These are phyloP conservation scores for Heliconius himera DNA, from an alignment of 1,140 invertebrate genomes.

Conservation along the genomic window DNA sequence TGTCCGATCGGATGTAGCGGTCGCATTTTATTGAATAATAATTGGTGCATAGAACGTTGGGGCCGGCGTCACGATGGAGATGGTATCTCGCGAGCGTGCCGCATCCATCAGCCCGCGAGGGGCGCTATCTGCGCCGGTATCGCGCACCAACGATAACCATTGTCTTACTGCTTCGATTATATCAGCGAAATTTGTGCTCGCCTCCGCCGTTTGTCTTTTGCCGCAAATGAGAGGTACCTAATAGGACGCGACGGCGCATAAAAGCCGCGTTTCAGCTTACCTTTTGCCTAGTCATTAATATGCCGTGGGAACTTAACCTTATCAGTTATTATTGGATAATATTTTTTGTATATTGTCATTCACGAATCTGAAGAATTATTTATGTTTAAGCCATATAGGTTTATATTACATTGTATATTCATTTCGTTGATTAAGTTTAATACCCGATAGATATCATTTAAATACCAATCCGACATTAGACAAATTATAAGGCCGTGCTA, in stretches of 20 bases:
- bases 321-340: constrained; percentile 16
- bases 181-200: constrained; percentile 75
- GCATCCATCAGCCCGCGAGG: constrained; percentile 71
- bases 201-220: constrained; percentile 70
- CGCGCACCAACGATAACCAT: constrained; percentile 71
- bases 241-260: constrained; percentile 60
- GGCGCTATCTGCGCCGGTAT: constrained; percentile 62
- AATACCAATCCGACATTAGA: constrained; percentile 6
- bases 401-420: background rate
- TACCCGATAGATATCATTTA: constrained; percentile 1
- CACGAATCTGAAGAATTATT: background rate
- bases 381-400: background rate
- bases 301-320: constrained; percentile 64
- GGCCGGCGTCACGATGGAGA: constrained; percentile 68
- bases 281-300: constrained; percentile 75
- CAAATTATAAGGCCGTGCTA: constrained; percentile 24
- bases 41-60: constrained; percentile 68
- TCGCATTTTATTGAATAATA: constrained; percentile 73
- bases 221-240: constrained; percentile 71
- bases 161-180: constrained; percentile 73
- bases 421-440: background rate
- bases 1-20: constrained; percentile 53
- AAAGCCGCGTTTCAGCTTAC: constrained; percentile 66
- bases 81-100: constrained; percentile 70
- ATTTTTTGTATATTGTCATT: constrained; percentile 12